A percentile compares a stretch with the other conserved stretches of the same genome.
These are phyloP conservation scores for Andrena dorsata DNA, from an alignment of 2,888 invertebrate species.

Conservation along the genomic window DNA sequence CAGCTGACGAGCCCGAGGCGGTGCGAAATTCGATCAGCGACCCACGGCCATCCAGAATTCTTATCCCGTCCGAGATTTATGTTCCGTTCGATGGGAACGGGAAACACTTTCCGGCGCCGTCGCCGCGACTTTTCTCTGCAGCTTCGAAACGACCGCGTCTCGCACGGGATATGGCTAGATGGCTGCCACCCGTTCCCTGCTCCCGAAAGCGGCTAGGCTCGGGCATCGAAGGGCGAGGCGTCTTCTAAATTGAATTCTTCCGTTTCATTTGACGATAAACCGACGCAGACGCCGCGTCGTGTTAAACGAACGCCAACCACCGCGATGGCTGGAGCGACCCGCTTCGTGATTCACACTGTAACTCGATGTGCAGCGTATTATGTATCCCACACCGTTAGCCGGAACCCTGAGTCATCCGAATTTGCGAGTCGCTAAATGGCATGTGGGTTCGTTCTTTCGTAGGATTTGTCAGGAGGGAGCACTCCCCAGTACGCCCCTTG, in stretches of 20 bases:
- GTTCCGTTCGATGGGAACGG: constrained; percentile 67
- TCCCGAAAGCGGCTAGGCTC: constrained; percentile 6
- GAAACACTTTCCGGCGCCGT: constrained; percentile 66
- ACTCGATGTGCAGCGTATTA: constrained; percentile 23
- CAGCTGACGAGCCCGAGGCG: constrained; percentile 36
- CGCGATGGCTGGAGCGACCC: constrained; percentile 29
- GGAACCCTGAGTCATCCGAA: not conserved
- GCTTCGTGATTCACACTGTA: constrained; percentile 44
- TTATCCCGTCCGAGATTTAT: constrained; percentile 70
- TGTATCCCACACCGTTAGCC: not conserved
- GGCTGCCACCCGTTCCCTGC: not conserved
- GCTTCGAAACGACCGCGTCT: constrained; percentile 44
- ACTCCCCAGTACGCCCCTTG: not conserved
- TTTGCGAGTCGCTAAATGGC: not conserved
- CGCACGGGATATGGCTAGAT: constrained; percentile 29
- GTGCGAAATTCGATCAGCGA: constrained; percentile 65
- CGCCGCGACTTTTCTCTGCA: constrained; percentile 50
- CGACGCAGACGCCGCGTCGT: constrained; percentile 60
- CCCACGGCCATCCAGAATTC: constrained; percentile 63
- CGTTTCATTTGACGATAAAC: constrained; percentile 80
- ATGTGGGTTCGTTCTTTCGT: constrained; percentile 12
- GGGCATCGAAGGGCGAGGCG: constrained; percentile 35
- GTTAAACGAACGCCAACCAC: constrained; percentile 68
- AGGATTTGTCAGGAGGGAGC: not conserved
- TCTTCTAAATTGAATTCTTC: constrained; percentile 80